Percentiles rank a stretch among this genome's conserved stretches.
Conservation (phyloP, 2,113 vertebrate species). For the Oryzias celebensis region DNA sequence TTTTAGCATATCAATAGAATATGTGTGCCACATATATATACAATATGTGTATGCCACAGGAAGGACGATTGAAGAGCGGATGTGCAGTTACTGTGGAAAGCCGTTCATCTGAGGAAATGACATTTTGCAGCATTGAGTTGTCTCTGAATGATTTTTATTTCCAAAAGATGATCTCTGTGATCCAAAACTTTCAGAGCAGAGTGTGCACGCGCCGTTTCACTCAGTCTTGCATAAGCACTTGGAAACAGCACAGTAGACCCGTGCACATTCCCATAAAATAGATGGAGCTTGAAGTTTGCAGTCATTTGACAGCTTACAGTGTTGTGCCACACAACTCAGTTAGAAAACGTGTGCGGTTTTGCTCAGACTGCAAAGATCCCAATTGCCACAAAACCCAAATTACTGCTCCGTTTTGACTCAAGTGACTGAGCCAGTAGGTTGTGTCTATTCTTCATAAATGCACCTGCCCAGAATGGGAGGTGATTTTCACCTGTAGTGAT, state of each 20-base stretch:
- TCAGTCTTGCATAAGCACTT: not conserved
- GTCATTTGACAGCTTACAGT: slow-evolving; percentile 5
- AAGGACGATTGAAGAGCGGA: no score
- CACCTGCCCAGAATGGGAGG: not conserved
- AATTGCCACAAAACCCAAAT: not conserved
- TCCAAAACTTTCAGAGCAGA: slow-evolving; percentile 7
- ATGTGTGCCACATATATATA: no score
- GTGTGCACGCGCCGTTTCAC: slow-evolving; percentile 2
- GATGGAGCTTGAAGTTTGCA: slow-evolving; percentile 6
- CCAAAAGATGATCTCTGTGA: not conserved
- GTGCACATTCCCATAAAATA: slow-evolving; percentile 14
- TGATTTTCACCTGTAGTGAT: not conserved
- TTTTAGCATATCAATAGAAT: no score
- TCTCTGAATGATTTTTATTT: no score
- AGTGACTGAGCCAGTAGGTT: slow-evolving; percentile 3
- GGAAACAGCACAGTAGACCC: slow-evolving; percentile 2
- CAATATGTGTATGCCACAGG: no score
- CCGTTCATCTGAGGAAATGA: not conserved
- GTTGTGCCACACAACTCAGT: not conserved
- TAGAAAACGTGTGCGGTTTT: not conserved
- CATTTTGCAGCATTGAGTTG: not conserved
- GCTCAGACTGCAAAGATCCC: not conserved
- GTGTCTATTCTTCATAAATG: not conserved
- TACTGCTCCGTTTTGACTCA: not conserved
- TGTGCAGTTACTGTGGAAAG: no score